Base-by-base conservation (phyloP, 2,797 vertebrate species). In the Gymnodraco acuticeps region DNA sequence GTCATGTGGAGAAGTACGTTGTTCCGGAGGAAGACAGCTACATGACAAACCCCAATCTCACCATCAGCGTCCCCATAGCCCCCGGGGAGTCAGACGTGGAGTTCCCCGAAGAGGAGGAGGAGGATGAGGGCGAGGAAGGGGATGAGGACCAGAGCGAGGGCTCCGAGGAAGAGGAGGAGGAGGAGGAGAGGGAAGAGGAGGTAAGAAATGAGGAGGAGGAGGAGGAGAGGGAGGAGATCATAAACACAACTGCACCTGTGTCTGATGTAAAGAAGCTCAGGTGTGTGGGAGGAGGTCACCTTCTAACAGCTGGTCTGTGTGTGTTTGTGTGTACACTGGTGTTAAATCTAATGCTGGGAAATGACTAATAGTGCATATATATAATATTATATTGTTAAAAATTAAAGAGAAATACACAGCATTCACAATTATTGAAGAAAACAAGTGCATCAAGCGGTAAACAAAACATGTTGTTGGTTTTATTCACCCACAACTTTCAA, bases 21-120 rank as follows among this genome's bases (percentile, higher is more conserved):
- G 83, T 87, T 2, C 90, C 92, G 0, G 95, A 96, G 50, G 86
- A 96, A 20, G 93, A 97, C 61, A 97, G 96, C 85, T 96, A 96
- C 90, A 90, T 97, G 92, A 94, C 93, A 15, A 96, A 97, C 78
- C 93, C 95, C 0, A 94, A 96, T 81, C 92, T 96, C 27, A 96
- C 96, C 17, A 93, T 99, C 87, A 96, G 95, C 12, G 97, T 99
- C 43, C 98, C 98, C 70, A 99, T 99, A 15, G 98, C 98, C 0
- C 89, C 97, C 31, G 97, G 96, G 1, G 98, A 99, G 88, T 97
- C 97, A 0, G 98, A 99, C 59, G 95, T 96, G 0, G 97, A 99
- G 62, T 97, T 95, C 46, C 93, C 92, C 0, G 97, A 98, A 31
- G 94, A 94, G 6, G 94, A 98, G 47, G 90, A 88, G 47, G 90